Evolutionary conservation across 2,797 vertebrate genomes (phyloP).

Genomic region (Falco columbarius): DNA sequence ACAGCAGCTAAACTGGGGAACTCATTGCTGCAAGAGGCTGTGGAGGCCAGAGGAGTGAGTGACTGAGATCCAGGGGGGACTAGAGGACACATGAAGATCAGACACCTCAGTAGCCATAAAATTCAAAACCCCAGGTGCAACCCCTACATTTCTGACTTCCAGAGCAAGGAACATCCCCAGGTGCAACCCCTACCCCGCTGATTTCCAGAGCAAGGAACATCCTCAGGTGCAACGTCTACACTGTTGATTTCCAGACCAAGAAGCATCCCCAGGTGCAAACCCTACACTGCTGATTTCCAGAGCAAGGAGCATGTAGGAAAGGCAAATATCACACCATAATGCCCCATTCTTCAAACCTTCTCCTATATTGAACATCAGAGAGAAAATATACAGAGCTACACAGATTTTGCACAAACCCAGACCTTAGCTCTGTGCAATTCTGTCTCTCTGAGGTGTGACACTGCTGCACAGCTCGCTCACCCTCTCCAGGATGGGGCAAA

Average conservation of each 20-base stretch:
- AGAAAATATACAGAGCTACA: not conserved
- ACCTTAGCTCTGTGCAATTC: not conserved
- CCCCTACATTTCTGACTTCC: not conserved
- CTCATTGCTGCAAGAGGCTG: not conserved
- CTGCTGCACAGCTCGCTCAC: not conserved
- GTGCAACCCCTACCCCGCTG: not conserved
- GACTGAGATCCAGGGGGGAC: not conserved
- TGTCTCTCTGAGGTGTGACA: not conserved
- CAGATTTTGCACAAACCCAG: not conserved
- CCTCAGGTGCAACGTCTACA: not conserved
- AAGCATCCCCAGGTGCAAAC: not conserved
- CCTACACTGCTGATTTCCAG: not conserved
- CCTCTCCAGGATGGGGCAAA: not conserved
- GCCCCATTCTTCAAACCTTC: not conserved
- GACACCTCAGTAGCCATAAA: not conserved
- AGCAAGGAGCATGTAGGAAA: not conserved
- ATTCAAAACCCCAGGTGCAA: not conserved
- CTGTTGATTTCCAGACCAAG: not conserved
- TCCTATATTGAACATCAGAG: not conserved
- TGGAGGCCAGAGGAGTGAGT: not conserved
- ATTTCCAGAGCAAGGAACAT: not conserved
- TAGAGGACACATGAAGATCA: accelerated
- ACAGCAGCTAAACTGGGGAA: not conserved
- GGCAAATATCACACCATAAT: not conserved
- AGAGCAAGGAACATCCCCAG: not conserved